These are phyloP conservation scores for Pammene aurita DNA, from an alignment of 2,888 invertebrate species.

Conservation along the genomic window DNA sequence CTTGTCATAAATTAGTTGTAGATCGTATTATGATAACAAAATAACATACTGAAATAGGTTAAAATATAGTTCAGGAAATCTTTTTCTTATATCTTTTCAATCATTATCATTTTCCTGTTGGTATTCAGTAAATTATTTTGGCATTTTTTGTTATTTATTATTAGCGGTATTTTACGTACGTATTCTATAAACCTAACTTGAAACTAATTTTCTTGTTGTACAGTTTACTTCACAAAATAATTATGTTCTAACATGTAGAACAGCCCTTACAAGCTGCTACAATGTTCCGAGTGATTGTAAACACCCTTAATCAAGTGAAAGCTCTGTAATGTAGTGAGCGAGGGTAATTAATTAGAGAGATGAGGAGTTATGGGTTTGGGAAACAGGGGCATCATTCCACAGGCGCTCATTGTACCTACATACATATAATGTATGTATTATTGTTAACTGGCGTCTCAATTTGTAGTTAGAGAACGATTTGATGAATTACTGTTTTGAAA, in stretches of 20 bases:
- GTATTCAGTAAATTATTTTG: too few species aligned
- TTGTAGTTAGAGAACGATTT: too few species aligned
- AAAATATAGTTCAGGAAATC: not conserved
- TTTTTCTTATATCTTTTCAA: too few species aligned
- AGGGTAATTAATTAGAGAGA: constrained; percentile 25
- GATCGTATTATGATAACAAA: constrained; percentile 9
- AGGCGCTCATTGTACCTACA: not conserved
- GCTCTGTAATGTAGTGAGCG: constrained; percentile 12
- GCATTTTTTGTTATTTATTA: too few species aligned
- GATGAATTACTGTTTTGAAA: too few species aligned
- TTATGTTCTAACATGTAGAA: not conserved
- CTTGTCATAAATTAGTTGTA: constrained; percentile 12
- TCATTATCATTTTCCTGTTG: too few species aligned
- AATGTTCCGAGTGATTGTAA: constrained; percentile 3
- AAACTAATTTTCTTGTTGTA: not conserved
- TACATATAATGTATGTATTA: not conserved
- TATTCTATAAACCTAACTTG: too few species aligned
- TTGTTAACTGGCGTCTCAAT: not conserved
- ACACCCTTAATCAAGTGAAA: constrained; percentile 20
- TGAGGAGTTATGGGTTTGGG: constrained; percentile 3
- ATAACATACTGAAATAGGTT: not conserved
- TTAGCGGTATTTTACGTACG: too few species aligned
- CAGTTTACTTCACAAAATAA: not conserved
- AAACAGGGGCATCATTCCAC: not conserved
- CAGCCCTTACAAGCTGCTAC: not conserved